Conservation (phyloP, 1,140 invertebrate species). For the Ylistrum balloti region DNA sequence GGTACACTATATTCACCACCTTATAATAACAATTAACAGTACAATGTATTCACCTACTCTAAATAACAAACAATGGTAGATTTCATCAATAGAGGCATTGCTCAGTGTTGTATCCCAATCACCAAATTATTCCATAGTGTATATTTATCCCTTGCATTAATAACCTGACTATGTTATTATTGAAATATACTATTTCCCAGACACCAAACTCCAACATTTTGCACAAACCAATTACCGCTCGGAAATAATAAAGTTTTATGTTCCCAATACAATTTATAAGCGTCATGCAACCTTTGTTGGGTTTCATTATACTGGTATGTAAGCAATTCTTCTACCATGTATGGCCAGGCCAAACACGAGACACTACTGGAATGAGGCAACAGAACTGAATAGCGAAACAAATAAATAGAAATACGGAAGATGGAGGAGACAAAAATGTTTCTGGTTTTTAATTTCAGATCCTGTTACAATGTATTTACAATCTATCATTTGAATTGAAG, state of each 20-base stretch:
- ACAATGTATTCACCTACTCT: too few species aligned
- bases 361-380: background rate
- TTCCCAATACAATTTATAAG: background rate
- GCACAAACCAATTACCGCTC: background rate
- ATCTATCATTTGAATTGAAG: background rate
- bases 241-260: background rate
- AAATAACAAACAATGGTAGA: too few species aligned
- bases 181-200: background rate
- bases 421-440: background rate
- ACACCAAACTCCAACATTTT: background rate
- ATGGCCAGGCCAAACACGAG: background rate
- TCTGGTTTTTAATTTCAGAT: background rate
- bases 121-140: too few species aligned
- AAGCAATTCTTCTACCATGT: background rate
- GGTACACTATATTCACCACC: too few species aligned
- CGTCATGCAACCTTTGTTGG: background rate
- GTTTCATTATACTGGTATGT: background rate
- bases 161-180: too few species aligned
- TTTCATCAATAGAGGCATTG: too few species aligned
- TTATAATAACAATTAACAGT: too few species aligned
- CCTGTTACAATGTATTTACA: constrained; percentile 12
- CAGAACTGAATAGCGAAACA: background rate
- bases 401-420: background rate
- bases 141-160: too few species aligned
- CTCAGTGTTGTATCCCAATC: too few species aligned